Base-by-base conservation (phyloP, 2,888 invertebrate genomes). In the Callosobruchus maculatus region DNA sequence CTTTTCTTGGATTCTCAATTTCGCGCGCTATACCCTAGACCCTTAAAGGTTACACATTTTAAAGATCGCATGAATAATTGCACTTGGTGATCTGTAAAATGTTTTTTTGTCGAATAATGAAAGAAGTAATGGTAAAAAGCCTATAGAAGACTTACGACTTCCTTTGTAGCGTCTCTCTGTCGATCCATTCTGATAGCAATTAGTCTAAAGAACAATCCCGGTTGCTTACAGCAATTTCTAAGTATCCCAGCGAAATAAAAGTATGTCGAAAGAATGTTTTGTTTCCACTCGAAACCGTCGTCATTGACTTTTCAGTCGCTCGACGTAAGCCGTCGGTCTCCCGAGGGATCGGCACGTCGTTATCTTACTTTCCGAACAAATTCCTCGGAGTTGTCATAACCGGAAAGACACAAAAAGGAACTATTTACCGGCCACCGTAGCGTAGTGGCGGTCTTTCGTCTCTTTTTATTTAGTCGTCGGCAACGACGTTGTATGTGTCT, bases 331-430 rank as follows among this genome's bases (percentile, higher is more conserved):
- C 22, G 9, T 20, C 20, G 70, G 30, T 70, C 5, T 70, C 70
- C 70, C 70, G 30, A 9, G 70, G 22, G 70, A 70, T 20, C 20
- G 13, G 9, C 70, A 21, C 22, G 22, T 20, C 70, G 70, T 21
- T n/a, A n/a, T 26, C 22, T 26, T 21, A 49, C 49, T 49, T 49
- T 49, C 49, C 49, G 49, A 49, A 49, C 49, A 22, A 31, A 67
- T 69, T 72, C 68, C 72, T 72, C 69, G 31, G 72, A 72, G 72
- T 67, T 72, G 72, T 68, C 67, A 72, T 72, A 68, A 72, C 26
- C 31, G 31, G 21, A 69, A 68, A 68, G 22, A 22, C 21, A 30
- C 67, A 68, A 72, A 22, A 13, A 67, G 49, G 69, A 72, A 72
- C 69, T 68, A 72, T 72, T 21, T 68, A 21, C 72, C 26, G 72